Percentiles rank a stretch among this genome's conserved stretches.
phyloP scores from a whole-genome alignment of 1,140 invertebrate genomes.

The Pseudobourletiella spinata region DNA sequence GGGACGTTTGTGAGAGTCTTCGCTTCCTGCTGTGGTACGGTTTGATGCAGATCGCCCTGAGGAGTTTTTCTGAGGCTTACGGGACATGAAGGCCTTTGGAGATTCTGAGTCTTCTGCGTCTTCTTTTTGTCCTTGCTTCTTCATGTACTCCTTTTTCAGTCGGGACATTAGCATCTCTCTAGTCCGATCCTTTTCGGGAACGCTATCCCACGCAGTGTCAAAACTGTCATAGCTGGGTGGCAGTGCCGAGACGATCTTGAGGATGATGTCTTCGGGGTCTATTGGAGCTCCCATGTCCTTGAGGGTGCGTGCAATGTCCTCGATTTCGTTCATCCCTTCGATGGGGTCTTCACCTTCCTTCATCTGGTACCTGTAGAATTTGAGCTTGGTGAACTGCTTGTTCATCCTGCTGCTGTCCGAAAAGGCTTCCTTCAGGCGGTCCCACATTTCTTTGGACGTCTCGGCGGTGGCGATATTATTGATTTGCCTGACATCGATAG shows the following conservation, averaged over 20 bases:
- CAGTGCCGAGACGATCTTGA: background rate
- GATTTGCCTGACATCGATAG: background rate
- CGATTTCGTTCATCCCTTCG: background rate
- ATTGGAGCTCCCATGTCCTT: background rate
- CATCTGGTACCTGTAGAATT: background rate
- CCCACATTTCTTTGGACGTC: background rate
- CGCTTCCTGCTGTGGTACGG: background rate
- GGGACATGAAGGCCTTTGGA: background rate
- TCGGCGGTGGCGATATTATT: background rate
- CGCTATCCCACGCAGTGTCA: too few relatives aligned
- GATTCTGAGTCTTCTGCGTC: background rate
- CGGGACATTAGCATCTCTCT: background rate
- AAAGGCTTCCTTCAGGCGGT: background rate
- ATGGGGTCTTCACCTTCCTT: background rate
- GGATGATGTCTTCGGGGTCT: background rate
- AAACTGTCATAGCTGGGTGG: slow-evolving; percentile 38
- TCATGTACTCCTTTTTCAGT: background rate
- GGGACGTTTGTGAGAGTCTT: background rate
- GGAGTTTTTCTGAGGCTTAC: background rate
- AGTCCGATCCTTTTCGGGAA: background rate
- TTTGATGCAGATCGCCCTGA: background rate
- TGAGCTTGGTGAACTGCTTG: background rate
- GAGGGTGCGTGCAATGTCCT: background rate
- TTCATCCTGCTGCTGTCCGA: background rate
- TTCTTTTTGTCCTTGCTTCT: background rate